Base-by-base conservation (phyloP, 2,113 vertebrate genomes). In the Prionailurus viverrinus region DNA sequence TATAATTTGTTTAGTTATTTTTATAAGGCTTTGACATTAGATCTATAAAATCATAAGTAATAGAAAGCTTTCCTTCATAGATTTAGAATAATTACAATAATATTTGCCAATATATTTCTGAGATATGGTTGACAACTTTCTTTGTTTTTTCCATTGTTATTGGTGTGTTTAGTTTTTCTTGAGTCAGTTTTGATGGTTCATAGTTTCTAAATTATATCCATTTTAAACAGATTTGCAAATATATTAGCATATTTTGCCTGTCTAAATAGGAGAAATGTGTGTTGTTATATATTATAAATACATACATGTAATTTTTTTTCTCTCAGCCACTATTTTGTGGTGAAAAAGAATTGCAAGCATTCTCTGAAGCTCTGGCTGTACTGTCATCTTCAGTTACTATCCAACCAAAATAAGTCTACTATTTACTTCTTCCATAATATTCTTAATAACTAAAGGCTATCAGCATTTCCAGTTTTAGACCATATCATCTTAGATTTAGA, bases 181-280 rank as follows among this genome's bases (percentile, higher is more conserved):
- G 8, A 93, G n/a, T 73, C 71, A 73, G 36, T 27, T 79, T 89
- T 97, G 19, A 68, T 89, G 14, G 80, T 78, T 95, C 51, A 71
- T 63, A 86, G 11, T 95, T 84, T 66, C 61, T 92, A 45, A 71
- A 31, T 93, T 39, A 85, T 45, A 71, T 86, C 51, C 41, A 61
- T 90, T 93, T 58, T 16, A 81, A 85, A 66, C n/a, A 86, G 15
- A 51, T 21, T 31, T 78, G 19, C 6, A 23, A 81, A 68, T 53
- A 92, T 33, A 95, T 76, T 81, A 81, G 39, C 45, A 66, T 58
- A 45, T 21, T 84, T 83, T 91, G 9, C 55, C 76, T 89, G 1
- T 79, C n/a, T 48, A 80, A 83, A 92, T 29, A n/a, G 73, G 74
- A 80, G 33, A 65, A 71, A 63, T 91, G 7, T 53, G 12, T 58